Base-by-base conservation (phyloP, 2,888 invertebrate genomes). In the Harpagoxenus sublaevis region DNA sequence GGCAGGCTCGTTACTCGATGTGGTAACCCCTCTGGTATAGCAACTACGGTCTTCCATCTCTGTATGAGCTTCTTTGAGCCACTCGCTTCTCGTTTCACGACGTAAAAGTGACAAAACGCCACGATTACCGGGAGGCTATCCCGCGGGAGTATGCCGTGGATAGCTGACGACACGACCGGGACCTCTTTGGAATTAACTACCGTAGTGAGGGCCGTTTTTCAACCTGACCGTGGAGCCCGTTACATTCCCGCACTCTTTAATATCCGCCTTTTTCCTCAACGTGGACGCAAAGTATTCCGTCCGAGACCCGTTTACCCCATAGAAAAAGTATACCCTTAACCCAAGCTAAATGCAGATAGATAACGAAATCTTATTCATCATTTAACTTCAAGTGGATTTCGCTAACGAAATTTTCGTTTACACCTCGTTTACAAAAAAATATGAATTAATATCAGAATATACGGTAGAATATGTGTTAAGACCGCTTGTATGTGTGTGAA, bases 111-210 rank as follows among this genome's bases (percentile, higher is more conserved):
- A 94, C 94, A 93, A 93, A 93, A 93, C 89, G 91, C 87, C 87
- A 84, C 94, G 93, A 94, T 93, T 93, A 94, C 91, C 88, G 85
- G 74, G 86, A 92, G 91, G 88, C 89, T 87, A 89, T 88, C 92
- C 89, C 93, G 75, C 82, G 91, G 88, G 92, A 87, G 87, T 79
- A 86, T 57, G 66, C 42, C 66, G 85, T 62, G 89, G 91, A 89
- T 86, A 88, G 89, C 89, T 91, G 93, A 93, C 89, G 93, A 93
- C 91, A 92, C 93, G 89, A 91, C 73, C 85, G 93, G 92, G 93
- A 94, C 92, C 92, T 92, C 88, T 92, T 91, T 82, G 82, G 89
- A 92, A 93, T 93, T 93, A 94, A 94, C 92, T 92, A 91, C 87
- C 77, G 65, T 85, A 84, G 84, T 62, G 84, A 89, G 87, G 79